Evolutionary conservation across 2,888 invertebrate species (phyloP).

Genomic region (Lasioglossum leucozonium): DNA sequence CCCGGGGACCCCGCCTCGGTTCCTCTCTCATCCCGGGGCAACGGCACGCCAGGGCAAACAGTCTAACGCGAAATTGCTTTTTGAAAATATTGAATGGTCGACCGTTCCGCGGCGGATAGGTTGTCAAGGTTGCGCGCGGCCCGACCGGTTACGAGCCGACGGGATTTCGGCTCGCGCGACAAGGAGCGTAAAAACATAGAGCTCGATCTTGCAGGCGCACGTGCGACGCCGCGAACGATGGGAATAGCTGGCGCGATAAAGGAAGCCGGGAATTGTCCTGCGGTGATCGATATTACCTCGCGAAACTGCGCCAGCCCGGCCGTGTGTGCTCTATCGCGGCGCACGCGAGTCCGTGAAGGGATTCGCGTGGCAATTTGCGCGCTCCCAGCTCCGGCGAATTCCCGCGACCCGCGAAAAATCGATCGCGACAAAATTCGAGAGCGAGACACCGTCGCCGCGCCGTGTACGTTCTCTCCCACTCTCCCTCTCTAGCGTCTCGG

Average conservation of each 20-base stretch:
- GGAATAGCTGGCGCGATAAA: slow-evolving; percentile 46
- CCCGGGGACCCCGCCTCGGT: slow-evolving; percentile 27
- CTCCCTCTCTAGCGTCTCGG: background rate
- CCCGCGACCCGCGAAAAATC: slow-evolving; percentile 46
- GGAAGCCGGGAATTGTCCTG: slow-evolving; percentile 49
- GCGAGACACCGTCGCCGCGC: background rate
- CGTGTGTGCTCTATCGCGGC: slow-evolving; percentile 60
- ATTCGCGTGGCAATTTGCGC: slow-evolving; percentile 45
- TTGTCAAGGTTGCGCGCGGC: slow-evolving; percentile 35
- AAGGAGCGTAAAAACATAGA: background rate
- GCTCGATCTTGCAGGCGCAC: slow-evolving; percentile 57
- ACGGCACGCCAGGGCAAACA: slow-evolving; percentile 69
- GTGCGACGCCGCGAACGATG: slow-evolving; percentile 51
- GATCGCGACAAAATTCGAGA: slow-evolving; percentile 57
- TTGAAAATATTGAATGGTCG: slow-evolving; percentile 75
- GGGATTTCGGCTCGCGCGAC: slow-evolving; percentile 36
- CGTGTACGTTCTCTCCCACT: background rate
- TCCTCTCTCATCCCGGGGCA: slow-evolving; percentile 26
- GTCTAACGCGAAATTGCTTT: slow-evolving; percentile 75
- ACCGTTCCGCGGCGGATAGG: slow-evolving; percentile 44
- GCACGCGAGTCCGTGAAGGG: slow-evolving; percentile 19
- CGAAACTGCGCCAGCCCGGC: background rate
- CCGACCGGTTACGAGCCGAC: slow-evolving; percentile 21
- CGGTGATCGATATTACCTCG: slow-evolving; percentile 66
- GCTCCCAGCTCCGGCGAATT: slow-evolving; percentile 20